Evolutionary conservation across 2,113 vertebrate species (phyloP), one percentile per base, ranked within the genome.

Genomic region (Phyllostomus discolor): DNA sequence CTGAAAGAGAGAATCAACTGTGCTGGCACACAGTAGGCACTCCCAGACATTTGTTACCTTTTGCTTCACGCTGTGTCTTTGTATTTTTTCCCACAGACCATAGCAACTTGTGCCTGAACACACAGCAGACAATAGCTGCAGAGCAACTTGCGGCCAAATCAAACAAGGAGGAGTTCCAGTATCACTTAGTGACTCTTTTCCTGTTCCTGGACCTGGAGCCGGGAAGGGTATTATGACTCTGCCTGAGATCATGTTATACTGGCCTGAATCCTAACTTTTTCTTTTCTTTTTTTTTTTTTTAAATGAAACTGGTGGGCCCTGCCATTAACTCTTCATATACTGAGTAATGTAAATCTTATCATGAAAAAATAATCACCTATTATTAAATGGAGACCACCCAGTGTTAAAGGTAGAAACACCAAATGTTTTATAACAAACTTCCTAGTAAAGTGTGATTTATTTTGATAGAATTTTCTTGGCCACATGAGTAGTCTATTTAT

Each of bases 201-300:
- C 88, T 92, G 94, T 95, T 88, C 88, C 84, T 95, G 97, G 94
- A 93, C 80, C 95, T 90, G 54, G 95, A 92, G 96, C 62, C 90
- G 80, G 93, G 90, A 66, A 97, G 82, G 64, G 84, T 98, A 95
- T 97, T 97, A 96, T 94, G 89, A 89, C 90, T 97, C 90, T 97
- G 95, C 94, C 94, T 97, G 96, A 98, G 94, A 97, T 96, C 91
- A 75, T 97, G 95, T 95, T 98, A 96, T 97, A 96, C 72, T 97
- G 83, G 69, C 64, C 35, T 95, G 91, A 97, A 97, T 98, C 91
- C 95, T 94, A 95, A 90, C 76, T 97, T 89, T 57, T 57, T 57
- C 20, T 17, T 2, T 90, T 95, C 97, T 97, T 97, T 46, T n/a
- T 26, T 96, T 97, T 97, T 46, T n/a, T 26, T 96, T 88, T 59